Base-by-base conservation (phyloP, 2,113 vertebrate species). In the Limnothrissa miodon region DNA sequence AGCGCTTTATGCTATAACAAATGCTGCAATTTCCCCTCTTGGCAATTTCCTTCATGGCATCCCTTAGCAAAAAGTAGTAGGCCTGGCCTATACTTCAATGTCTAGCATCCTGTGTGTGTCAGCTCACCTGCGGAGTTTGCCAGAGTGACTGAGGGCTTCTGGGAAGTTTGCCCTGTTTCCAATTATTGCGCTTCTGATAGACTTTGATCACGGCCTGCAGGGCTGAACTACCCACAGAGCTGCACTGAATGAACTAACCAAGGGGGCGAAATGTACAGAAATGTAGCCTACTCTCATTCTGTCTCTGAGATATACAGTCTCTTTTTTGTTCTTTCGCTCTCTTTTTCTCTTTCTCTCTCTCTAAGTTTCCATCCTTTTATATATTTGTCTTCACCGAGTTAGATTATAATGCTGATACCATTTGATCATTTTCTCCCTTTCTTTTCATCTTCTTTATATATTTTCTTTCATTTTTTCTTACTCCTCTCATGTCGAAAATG, bases 101-200 rank as follows among this genome's bases (percentile, higher is more conserved):
- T n/a, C n/a, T 33, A 39, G 66, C 23, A 33, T 74, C 25, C 66
- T 33, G 66, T 2, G 29, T 74, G 39, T 45, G 15, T 21, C 29
- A 78, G 21, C 78, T 84, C 46, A 44, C 80, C 42, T 80, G 33
- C 4, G 5, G 74, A 51, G 25, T 84, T 78, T 74, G 66, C 10
- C 13, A 33, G 66, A 33, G 66, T 29, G 29, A 74, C 66, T 74
- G 2, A 48, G 44, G 78, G 80, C 42, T 42, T 42, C 42, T 42
- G 42, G 42, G 42, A 42, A 59, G 39, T 53, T 66, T 19, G 66
- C 78, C 90, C 86, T 93, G 91, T 85, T 91, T 91, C 89, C 86
- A 87, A 80, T 92, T 87, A 87, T 21, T 42, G 39, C 44, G 86
- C 79, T 80, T 42, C 80, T 44, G 15, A 85, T 56, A 42, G 84